These are phyloP conservation scores for Alviniconcha marisindica DNA, from an alignment of 1,140 invertebrate species.

Conservation along the genomic window DNA sequence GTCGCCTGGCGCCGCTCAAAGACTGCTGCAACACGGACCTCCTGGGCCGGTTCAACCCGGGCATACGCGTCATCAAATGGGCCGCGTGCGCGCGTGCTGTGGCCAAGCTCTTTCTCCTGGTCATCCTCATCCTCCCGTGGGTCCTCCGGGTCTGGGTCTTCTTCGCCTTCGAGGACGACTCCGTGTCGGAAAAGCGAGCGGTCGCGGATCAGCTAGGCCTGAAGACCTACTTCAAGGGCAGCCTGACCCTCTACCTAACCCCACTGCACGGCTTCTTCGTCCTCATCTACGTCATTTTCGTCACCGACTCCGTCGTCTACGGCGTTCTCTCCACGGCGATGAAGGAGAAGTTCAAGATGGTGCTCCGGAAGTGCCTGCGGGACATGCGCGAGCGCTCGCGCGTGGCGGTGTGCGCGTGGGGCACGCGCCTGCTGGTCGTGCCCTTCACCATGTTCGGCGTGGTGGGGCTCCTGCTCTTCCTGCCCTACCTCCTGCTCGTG, in stretches of 20 bases:
- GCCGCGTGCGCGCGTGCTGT: conserved; percentile 42
- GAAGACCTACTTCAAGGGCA: conserved; percentile 44
- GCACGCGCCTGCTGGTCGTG: conserved; percentile 34
- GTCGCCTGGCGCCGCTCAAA: conserved; percentile 36
- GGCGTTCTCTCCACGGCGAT: conserved; percentile 48
- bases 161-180: conserved; percentile 43
- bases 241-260: conserved; percentile 49
- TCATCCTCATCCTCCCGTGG: conserved; percentile 50
- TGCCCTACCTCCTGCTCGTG: conserved; percentile 49
- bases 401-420: conserved; percentile 34
- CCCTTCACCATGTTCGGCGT: conserved; percentile 52
- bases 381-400: conserved; percentile 60
- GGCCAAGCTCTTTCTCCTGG: conserved; percentile 39
- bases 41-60: conserved; percentile 39
- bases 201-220: conserved; percentile 23
- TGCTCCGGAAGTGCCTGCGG: conserved; percentile 56
- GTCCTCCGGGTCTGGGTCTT: conserved; percentile 49
- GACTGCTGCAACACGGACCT: conserved; percentile 38
- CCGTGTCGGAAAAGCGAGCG: not conserved
- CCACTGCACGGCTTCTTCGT: conserved; percentile 59
- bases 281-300: conserved; percentile 51
- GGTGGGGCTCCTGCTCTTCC: conserved; percentile 51
- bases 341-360: conserved; percentile 50
- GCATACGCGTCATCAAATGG: conserved; percentile 46
- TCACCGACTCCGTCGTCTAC: conserved; percentile 51